Evolutionary conservation across 2,797 vertebrate species (phyloP), one percentile per base, ranked within the genome.

Genomic region (Galaxias olidus): DNA sequence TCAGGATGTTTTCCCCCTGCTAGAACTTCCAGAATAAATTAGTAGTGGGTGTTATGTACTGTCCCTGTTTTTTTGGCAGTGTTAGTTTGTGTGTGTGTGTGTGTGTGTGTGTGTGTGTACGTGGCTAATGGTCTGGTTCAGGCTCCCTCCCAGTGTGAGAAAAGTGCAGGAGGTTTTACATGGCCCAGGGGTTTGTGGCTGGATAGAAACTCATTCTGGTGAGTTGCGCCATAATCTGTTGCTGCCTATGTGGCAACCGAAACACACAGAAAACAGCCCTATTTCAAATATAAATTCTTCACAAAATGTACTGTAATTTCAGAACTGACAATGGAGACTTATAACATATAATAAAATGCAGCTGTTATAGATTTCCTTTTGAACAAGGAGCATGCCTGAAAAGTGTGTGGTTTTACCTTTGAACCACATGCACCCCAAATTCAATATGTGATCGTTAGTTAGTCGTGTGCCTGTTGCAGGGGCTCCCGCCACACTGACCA

Each of bases 191-290:
- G 78, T 84, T 80, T 76, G 80, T 69, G 85, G 80, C 80, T 81
- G 66, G 64, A 71, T 41, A 77, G 65, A 58, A 65, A 51, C 79
- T 77, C 83, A 84, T 87, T 78, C n/a, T 87, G 74, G 73, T 73
- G 74, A 78, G 82, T 88, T 80, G 65, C 72, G 13, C 67, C 70
- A 75, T 87, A 80, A 87, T 87, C 75, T 85, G 63, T 86, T 81
- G 66, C 79, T 82, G 83, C 72, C 61, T 53, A 72, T 81, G 77
- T 80, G 75, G 73, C 68, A 67, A 52, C 71, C 75, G 8, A 17
- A 69, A 75, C 71, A 59, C 71, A 76, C 13, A 17, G 70, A 76
- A 72, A 59, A 71, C 77, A 75, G 61, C 58, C 71, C 68, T 69
- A 68, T 74, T 83, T 68, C 17, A 17, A 14, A 17, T 50, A 8